Evolutionary conservation across 1,140 invertebrate species (phyloP).

Genomic region (Eurosta solidaginis): DNA sequence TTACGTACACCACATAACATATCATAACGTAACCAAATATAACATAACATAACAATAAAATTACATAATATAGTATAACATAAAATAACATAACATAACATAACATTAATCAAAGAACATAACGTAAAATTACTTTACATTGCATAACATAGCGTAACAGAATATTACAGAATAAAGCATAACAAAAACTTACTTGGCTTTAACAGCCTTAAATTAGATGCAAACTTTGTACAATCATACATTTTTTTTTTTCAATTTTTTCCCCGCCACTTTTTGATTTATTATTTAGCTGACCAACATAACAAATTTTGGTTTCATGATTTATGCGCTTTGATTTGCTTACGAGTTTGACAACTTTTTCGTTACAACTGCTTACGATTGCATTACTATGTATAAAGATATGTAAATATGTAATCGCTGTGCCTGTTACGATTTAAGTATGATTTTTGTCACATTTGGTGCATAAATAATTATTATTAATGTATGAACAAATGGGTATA

Average conservation of each 20-base stretch:
- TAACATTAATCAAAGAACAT: too few species aligned
- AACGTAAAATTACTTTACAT: too few species aligned
- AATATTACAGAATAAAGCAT: too few species aligned
- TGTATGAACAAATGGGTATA: background rate
- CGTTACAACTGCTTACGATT: background rate
- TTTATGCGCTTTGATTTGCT: constrained; percentile 21
- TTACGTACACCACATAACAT: too few species aligned
- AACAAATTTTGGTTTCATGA: background rate
- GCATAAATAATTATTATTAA: constrained; percentile 8
- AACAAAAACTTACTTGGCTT: too few species aligned
- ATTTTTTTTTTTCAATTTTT: background rate
- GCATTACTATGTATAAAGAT: background rate
- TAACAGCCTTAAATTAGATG: too few species aligned
- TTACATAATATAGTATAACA: too few species aligned
- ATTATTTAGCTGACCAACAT: background rate
- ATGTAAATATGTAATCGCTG: background rate
- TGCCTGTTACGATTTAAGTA: background rate
- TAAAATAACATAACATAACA: too few species aligned
- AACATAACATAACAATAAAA: too few species aligned
- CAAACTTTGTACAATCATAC: too few species aligned
- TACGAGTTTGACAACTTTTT: constrained; percentile 4
- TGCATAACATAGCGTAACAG: too few species aligned
- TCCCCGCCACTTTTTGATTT: background rate
- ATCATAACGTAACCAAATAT: too few species aligned
- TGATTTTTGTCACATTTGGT: background rate